A percentile compares a stretch with the other conserved stretches of the same genome.
Conservation (phyloP, 2,888 invertebrate genomes). For the Oligia fasciuncula region DNA sequence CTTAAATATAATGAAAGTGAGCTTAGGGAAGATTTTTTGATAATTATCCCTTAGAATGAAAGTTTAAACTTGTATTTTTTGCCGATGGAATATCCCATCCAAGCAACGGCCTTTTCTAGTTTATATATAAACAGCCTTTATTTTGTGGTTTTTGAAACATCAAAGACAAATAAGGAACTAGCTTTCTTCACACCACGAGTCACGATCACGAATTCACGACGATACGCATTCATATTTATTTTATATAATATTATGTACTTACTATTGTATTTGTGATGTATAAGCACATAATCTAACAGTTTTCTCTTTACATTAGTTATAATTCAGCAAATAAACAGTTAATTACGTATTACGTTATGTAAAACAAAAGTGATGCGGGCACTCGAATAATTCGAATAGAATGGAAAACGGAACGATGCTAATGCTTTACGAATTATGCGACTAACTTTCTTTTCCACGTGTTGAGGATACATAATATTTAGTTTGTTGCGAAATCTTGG, state of each 20-base stretch:
- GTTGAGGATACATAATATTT: conserved; percentile 59
- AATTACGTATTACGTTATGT: conserved; percentile 57
- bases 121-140: not conserved
- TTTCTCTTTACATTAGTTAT: conserved; percentile 46
- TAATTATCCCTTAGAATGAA: no score
- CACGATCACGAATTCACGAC: conserved; percentile 17
- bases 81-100: no score
- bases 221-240: conserved; percentile 25
- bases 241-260: not conserved
- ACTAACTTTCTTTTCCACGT: conserved; percentile 67
- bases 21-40: no score
- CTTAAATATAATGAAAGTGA: no score
- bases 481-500: conserved; percentile 63
- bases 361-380: conserved; percentile 51
- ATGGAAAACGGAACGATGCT: conserved; percentile 58
- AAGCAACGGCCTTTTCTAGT: no score
- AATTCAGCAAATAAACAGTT: conserved; percentile 53
- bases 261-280: conserved; percentile 13
- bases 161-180: conserved; percentile 32
- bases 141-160: conserved; percentile 32
- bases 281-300: conserved; percentile 15
- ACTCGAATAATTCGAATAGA: conserved; percentile 56
- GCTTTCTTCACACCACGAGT: conserved; percentile 44
- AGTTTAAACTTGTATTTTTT: no score
- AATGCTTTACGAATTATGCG: conserved; percentile 43